These are phyloP conservation scores for Musca vetustissima DNA, from an alignment of 1,140 invertebrate genomes.

Conservation along the genomic window DNA sequence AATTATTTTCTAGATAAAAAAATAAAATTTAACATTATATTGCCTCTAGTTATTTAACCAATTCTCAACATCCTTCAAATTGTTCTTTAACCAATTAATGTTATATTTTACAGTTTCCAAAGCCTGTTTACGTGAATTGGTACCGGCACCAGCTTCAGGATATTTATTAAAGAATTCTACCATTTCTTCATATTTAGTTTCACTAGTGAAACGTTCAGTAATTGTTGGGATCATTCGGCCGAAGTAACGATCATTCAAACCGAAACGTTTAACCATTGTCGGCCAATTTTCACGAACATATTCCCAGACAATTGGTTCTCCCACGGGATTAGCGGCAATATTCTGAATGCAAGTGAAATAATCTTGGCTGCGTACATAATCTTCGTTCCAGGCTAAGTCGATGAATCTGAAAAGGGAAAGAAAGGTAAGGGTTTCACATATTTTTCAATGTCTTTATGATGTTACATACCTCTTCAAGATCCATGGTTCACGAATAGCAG, in stretches of 20 bases:
- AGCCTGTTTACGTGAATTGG: conserved; percentile 66
- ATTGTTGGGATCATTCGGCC: conserved; percentile 72
- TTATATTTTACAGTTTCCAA: conserved; percentile 80
- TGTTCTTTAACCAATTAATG: conserved; percentile 71
- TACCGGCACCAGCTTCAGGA: conserved; percentile 86
- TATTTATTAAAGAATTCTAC: conserved; percentile 74
- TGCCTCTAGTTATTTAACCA: conserved; percentile 57
- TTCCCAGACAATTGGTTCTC: conserved; percentile 76
- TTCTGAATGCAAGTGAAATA: conserved; percentile 71
- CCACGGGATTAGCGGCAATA: conserved; percentile 74
- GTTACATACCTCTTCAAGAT: conserved; percentile 50
- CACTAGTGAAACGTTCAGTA: conserved; percentile 68
- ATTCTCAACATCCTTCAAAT: conserved; percentile 57
- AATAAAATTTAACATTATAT: too few relatives aligned
- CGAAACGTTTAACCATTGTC: conserved; percentile 71
- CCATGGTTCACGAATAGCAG: conserved; percentile 63
- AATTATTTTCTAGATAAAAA: too few relatives aligned
- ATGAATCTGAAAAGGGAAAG: conserved; percentile 62
- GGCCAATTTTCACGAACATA: conserved; percentile 76
- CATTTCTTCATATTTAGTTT: conserved; percentile 74
- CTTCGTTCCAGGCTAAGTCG: conserved; percentile 69
- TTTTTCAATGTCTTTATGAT: neutral
- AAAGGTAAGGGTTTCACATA: conserved; percentile 9
- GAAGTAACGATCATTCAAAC: conserved; percentile 77
- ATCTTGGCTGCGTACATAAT: conserved; percentile 79